A percentile compares a stretch with the other conserved stretches of the same genome.
Evolutionary conservation across 2,888 invertebrate genomes (phyloP).

Genomic region (Hyposoter didymator): DNA sequence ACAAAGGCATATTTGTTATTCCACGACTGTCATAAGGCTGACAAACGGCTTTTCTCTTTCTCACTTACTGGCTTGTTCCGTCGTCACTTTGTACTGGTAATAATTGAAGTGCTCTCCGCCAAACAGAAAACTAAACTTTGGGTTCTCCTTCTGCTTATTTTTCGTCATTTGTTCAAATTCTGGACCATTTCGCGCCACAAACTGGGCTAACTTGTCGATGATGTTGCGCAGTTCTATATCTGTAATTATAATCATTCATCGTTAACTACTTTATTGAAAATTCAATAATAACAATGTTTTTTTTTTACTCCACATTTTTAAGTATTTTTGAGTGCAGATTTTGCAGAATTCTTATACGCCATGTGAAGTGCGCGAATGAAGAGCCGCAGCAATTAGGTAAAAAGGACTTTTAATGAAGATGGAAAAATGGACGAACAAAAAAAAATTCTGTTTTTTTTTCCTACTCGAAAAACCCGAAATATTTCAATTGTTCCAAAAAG

Average conservation of each 20-base stretch:
- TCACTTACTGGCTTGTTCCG: constrained; percentile 96
- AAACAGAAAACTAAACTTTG: constrained; percentile 98
- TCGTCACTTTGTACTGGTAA: constrained; percentile 97
- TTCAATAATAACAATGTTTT: neutral
- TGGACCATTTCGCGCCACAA: constrained; percentile 99
- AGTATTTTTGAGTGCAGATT: neutral
- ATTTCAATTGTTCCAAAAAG: neutral
- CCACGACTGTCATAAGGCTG: constrained; percentile 66
- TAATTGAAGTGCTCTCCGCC: constrained; percentile 98
- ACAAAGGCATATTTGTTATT: constrained; percentile 62
- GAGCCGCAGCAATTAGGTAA: no score
- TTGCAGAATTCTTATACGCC: no score
- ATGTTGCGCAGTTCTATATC: constrained; percentile 98
- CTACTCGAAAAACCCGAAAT: neutral
- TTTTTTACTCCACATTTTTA: neutral
- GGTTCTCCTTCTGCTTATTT: constrained; percentile 98
- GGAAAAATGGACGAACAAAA: no score
- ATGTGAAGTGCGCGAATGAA: no score
- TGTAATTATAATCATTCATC: constrained; percentile 76
- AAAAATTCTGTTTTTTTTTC: no score
- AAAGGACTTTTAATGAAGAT: no score
- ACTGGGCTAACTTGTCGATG: constrained; percentile 99
- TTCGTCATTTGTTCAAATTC: constrained; percentile 99
- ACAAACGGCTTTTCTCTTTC: constrained; percentile 75
- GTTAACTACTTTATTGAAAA: neutral